phyloP scores from a whole-genome alignment of 2,888 invertebrate genomes.

The Leptopterna dolabrata region DNA sequence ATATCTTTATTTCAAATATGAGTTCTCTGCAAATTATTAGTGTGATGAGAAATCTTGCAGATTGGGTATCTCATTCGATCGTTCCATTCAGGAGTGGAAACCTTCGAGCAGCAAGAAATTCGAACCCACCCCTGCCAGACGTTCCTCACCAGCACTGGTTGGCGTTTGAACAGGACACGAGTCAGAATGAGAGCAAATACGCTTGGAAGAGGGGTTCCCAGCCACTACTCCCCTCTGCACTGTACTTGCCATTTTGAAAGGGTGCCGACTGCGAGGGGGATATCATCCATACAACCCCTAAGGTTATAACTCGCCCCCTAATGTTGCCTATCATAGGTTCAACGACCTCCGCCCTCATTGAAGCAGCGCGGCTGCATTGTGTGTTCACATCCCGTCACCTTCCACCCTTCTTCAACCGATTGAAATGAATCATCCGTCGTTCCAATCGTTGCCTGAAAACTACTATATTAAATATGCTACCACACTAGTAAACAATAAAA shows the following conservation, averaged over 20 bases:
- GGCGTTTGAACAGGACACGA: neutral
- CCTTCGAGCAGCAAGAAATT: neutral
- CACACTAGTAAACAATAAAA: too few relatives aligned
- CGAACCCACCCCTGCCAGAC: neutral
- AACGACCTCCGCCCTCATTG: slow-evolving; percentile 44
- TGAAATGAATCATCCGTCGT: slow-evolving; percentile 21
- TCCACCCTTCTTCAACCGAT: neutral
- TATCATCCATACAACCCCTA: slow-evolving; percentile 25
- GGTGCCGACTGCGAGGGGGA: slow-evolving; percentile 1
- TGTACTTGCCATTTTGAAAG: slow-evolving; percentile 22
- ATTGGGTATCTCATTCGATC: neutral
- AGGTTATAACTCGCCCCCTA: slow-evolving; percentile 21
- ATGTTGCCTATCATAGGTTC: neutral
- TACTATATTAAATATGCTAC: neutral
- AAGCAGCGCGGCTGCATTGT: slow-evolving; percentile 1
- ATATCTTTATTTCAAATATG: too few relatives aligned
- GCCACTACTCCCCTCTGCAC: neutral
- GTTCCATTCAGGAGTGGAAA: too few relatives aligned
- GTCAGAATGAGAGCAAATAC: neutral
- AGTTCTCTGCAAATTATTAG: too few relatives aligned
- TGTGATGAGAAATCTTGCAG: too few relatives aligned
- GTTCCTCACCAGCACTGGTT: neutral
- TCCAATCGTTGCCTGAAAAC: neutral
- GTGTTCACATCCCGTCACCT: neutral
- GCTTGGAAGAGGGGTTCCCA: neutral